Percentiles rank a stretch among this genome's conserved stretches.
Evolutionary conservation across 2,888 invertebrate species (phyloP).

Genomic region (Stenodera caucasica): DNA sequence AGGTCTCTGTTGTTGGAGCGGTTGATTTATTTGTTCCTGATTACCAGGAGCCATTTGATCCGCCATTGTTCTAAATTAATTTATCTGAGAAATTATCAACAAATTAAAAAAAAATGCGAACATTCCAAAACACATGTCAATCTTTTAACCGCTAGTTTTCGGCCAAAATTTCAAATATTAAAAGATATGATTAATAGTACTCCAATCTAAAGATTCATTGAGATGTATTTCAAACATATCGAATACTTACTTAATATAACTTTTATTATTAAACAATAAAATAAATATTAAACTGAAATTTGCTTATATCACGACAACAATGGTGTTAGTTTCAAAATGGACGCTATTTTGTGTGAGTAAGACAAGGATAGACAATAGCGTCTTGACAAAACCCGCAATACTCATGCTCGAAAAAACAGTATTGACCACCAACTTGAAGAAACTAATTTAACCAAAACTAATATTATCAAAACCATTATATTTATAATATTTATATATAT

Average conservation of each 20-base stretch:
- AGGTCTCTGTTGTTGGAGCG: conserved; percentile 14
- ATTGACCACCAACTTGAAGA: neutral
- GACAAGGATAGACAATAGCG: neutral
- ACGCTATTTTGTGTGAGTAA: conserved; percentile 1
- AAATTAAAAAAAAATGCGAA: neutral
- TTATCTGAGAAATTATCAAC: neutral
- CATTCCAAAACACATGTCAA: neutral
- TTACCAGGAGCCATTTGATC: conserved; percentile 10
- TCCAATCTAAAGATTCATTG: neutral
- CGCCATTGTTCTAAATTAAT: conserved; percentile 12
- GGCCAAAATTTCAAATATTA: neutral
- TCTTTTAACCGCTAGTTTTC: neutral
- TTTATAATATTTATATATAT: no score
- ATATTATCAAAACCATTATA: no score
- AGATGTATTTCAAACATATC: neutral
- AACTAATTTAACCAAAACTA: no score
- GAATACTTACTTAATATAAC: neutral
- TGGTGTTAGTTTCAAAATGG: conserved; percentile 19
- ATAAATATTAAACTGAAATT: neutral
- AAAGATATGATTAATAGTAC: neutral
- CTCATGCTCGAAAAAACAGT: neutral
- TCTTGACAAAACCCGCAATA: neutral
- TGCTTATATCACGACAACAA: conserved; percentile 6
- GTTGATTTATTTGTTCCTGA: conserved; percentile 8
- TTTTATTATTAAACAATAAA: neutral